Percentiles rank a stretch among this genome's conserved stretches.
phyloP scores from a whole-genome alignment of 2,113 vertebrate species.

The Zosterops borbonicus region DNA sequence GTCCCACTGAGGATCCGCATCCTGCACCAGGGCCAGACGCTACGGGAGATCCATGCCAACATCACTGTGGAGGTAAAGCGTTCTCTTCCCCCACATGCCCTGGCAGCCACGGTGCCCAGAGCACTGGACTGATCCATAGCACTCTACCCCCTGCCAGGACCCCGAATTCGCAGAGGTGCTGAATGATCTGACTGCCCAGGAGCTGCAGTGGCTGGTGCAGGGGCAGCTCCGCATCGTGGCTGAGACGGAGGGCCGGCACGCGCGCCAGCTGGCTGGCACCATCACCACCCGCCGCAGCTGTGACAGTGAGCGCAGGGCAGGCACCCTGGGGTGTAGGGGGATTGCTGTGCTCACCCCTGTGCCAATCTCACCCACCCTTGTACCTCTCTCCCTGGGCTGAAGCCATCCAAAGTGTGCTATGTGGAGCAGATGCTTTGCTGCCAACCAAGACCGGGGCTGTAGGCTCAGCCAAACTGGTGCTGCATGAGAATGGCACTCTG shows the following conservation, averaged over 20 bases:
- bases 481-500: conserved; percentile 90
- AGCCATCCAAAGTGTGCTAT: conserved; percentile 94
- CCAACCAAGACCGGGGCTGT: conserved; percentile 89
- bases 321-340: neutral
- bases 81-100: rapidly evolving
- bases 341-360: neutral
- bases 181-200: conserved; percentile 82
- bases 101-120: rapidly evolving
- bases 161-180: conserved; percentile 92
- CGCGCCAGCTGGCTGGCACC: conserved; percentile 80
- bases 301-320: conserved; percentile 83
- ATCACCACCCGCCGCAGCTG: conserved; percentile 88
- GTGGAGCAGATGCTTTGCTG: conserved; percentile 84
- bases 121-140: neutral
- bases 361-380: neutral
- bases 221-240: conserved; percentile 87
- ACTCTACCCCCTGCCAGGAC: conserved; percentile 71
- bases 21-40: conserved; percentile 78
- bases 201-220: conserved; percentile 90
- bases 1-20: conserved; percentile 85
- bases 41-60: conserved; percentile 88
- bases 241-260: conserved; percentile 73
- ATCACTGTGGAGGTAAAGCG: conserved; percentile 82
- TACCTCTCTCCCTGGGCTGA: neutral
- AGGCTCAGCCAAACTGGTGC: conserved; percentile 84